Conservation (phyloP, 2,888 invertebrate genomes). For the Scaptomyza polygonia region DNA sequence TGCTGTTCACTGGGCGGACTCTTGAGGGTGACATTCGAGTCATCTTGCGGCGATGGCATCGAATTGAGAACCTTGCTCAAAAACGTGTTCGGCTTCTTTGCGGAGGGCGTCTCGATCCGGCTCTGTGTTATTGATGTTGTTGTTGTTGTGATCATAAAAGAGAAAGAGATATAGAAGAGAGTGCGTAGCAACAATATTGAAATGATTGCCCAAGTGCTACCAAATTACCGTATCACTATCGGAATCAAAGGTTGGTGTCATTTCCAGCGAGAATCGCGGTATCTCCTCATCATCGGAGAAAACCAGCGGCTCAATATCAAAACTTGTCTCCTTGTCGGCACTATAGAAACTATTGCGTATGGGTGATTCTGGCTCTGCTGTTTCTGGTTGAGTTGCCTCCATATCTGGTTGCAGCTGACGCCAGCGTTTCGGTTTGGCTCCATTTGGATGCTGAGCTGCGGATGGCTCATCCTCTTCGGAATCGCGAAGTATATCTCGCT, state of each 20-base stretch:
- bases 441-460: constrained; percentile 12
- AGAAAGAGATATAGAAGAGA: constrained; percentile 15
- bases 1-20: constrained; percentile 63
- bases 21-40: constrained; percentile 74
- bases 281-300: constrained; percentile 87
- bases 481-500: constrained; percentile 83
- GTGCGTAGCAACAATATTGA: constrained; percentile 16
- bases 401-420: constrained; percentile 74
- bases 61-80: constrained; percentile 75
- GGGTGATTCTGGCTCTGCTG: constrained; percentile 80
- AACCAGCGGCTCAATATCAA: constrained; percentile 85
- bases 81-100: constrained; percentile 81
- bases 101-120: constrained; percentile 83
- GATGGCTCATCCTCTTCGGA: constrained; percentile 80
- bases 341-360: constrained; percentile 87
- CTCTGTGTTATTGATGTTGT: constrained; percentile 65
- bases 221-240: constrained; percentile 84
- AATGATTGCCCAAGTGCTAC: constrained; percentile 21
- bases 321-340: constrained; percentile 86
- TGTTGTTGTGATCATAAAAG: constrained; percentile 4
- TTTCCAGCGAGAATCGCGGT: constrained; percentile 84
- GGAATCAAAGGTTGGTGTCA: constrained; percentile 84
- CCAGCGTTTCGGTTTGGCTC: constrained; percentile 75
- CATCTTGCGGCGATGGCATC: constrained; percentile 77
- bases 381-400: constrained; percentile 70